These are phyloP conservation scores for Teleopsis dalmanni DNA, from an alignment of 1,140 invertebrate species.

Conservation along the genomic window DNA sequence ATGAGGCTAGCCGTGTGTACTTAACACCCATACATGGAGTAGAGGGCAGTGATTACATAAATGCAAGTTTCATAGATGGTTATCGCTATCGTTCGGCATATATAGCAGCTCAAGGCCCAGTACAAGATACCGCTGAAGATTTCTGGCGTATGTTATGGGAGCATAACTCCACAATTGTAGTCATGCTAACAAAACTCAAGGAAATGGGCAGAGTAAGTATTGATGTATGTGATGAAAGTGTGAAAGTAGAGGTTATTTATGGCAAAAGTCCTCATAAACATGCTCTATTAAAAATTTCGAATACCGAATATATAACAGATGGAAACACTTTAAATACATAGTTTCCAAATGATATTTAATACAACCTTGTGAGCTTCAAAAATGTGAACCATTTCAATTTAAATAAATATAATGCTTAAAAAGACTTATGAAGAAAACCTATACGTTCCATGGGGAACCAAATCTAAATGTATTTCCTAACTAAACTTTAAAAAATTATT, in stretches of 20 bases:
- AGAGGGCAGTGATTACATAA: constrained; percentile 98
- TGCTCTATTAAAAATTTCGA: too few relatives aligned
- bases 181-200: constrained; percentile 96
- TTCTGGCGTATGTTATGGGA: constrained; percentile 99
- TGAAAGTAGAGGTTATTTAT: background rate
- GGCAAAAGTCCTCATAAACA: too few relatives aligned
- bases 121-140: constrained; percentile 92
- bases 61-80: constrained; percentile 96
- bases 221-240: background rate
- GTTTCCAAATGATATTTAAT: too few relatives aligned
- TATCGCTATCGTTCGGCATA: constrained; percentile 88
- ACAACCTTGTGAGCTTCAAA: too few relatives aligned
- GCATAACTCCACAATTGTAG: constrained; percentile 98
- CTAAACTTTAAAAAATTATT: too few relatives aligned
- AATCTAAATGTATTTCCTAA: too few relatives aligned
- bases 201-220: constrained; percentile 87
- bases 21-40: constrained; percentile 82
- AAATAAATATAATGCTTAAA: too few relatives aligned
- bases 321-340: too few relatives aligned
- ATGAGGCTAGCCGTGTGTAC: constrained; percentile 91
- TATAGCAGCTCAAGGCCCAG: constrained; percentile 95
- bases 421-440: too few relatives aligned
- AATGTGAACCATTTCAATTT: too few relatives aligned
- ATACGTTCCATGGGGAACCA: too few relatives aligned
- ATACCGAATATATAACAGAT: too few relatives aligned